phyloP scores from a whole-genome alignment of 1,140 invertebrate genomes.

The Tyrophagus putrescentiae region DNA sequence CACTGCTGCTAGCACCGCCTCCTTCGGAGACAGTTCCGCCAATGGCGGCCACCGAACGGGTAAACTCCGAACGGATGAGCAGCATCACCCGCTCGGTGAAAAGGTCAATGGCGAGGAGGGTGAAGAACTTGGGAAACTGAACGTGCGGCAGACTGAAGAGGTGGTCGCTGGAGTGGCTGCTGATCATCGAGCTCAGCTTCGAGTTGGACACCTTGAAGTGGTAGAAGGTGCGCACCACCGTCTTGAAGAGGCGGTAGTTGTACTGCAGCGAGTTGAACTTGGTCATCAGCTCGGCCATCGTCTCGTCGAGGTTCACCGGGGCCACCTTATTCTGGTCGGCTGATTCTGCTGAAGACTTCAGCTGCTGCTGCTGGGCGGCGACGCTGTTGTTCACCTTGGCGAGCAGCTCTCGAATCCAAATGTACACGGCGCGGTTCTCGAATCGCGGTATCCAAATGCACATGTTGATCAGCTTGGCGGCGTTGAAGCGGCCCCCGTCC shows the following conservation, averaged over 20 bases:
- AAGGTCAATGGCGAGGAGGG: not conserved
- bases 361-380: too few relatives aligned
- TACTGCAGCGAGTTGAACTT: conserved; percentile 4
- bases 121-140: conserved; percentile 15
- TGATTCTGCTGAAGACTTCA: too few relatives aligned
- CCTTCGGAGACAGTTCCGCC: too few relatives aligned
- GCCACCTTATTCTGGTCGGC: too few relatives aligned
- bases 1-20: too few relatives aligned
- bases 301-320: not conserved
- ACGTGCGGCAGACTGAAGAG: not conserved
- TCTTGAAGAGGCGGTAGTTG: conserved; percentile 7
- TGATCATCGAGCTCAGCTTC: not conserved
- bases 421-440: conserved; percentile 49
- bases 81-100: not conserved
- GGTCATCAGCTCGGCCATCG: not conserved
- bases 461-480: conserved; percentile 48
- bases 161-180: not conserved
- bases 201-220: not conserved
- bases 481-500: conserved; percentile 24
- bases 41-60: too few relatives aligned
- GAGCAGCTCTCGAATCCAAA: conserved; percentile 56
- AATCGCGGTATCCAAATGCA: conserved; percentile 57
- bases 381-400: conserved; percentile 8
- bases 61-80: not conserved
- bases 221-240: not conserved